Conservation (phyloP, 2,888 invertebrate species). For the Callosobruchus maculatus region DNA sequence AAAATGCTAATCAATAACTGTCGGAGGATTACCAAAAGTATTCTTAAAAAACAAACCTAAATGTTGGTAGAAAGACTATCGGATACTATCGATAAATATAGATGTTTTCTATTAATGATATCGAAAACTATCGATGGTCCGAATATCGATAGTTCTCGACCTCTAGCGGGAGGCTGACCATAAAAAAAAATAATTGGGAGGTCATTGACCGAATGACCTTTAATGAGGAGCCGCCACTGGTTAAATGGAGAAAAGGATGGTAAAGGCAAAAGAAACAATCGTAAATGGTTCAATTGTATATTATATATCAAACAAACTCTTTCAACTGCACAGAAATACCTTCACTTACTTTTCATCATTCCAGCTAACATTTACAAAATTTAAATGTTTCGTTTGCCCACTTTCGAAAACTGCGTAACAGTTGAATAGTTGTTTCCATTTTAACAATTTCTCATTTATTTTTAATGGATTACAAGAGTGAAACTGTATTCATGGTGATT, state of each 20-base stretch:
- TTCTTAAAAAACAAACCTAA: too few species aligned
- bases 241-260: not conserved
- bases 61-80: too few species aligned
- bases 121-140: too few species aligned
- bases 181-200: too few species aligned
- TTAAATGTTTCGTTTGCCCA: constrained; percentile 30
- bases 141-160: too few species aligned
- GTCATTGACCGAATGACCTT: too few species aligned
- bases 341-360: constrained; percentile 26
- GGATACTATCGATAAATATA: too few species aligned
- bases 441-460: constrained; percentile 5
- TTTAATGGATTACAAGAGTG: constrained; percentile 31
- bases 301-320: constrained; percentile 41
- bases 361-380: constrained; percentile 27
- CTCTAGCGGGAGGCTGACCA: too few species aligned
- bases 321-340: constrained; percentile 36
- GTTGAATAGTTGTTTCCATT: constrained; percentile 41
- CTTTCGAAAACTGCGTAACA: constrained; percentile 36
- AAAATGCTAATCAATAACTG: too few species aligned
- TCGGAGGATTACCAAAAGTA: too few species aligned
- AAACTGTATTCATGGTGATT: constrained; percentile 37
- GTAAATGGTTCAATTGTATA: constrained; percentile 38
- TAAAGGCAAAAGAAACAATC: constrained; percentile 15
- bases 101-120: too few species aligned
- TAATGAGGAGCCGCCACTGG: too few species aligned